Percentiles rank a stretch among this genome's conserved stretches.
Conservation (phyloP, 2,888 invertebrate genomes). For the Ochropleura leucogaster region DNA sequence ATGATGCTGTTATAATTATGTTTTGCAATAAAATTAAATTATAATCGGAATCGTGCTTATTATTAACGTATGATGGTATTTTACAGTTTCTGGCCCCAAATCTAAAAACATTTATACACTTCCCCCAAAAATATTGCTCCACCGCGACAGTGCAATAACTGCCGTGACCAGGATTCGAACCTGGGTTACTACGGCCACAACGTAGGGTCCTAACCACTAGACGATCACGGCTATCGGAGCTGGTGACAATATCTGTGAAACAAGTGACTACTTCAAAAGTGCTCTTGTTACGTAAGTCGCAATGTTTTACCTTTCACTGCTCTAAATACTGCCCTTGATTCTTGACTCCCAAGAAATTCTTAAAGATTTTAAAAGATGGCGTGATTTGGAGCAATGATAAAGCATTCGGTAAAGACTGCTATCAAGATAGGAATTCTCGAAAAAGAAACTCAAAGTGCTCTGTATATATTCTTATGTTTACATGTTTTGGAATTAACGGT, state of each 20-base stretch:
- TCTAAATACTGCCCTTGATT: slow-evolving; percentile 13
- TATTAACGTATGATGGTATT: neutral
- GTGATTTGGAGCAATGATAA: neutral
- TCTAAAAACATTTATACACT: neutral
- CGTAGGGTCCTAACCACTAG: slow-evolving; percentile 94
- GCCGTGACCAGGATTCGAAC: slow-evolving; percentile 93
- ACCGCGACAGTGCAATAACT: slow-evolving; percentile 74
- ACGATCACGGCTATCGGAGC: slow-evolving; percentile 88
- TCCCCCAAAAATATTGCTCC: slow-evolving; percentile 34
- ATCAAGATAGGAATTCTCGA: no score
- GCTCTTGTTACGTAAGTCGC: slow-evolving; percentile 60
- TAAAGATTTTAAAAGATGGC: slow-evolving; percentile 41
- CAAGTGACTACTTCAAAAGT: slow-evolving; percentile 45
- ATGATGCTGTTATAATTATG: neutral
- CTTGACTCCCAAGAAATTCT: slow-evolving; percentile 10
- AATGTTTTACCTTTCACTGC: slow-evolving; percentile 13
- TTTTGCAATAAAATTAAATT: neutral
- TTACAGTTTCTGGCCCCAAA: neutral
- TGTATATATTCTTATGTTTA: no score
- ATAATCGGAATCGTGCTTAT: no score
- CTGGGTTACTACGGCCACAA: slow-evolving; percentile 93
- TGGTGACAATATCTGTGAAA: slow-evolving; percentile 34
- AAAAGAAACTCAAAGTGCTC: no score
- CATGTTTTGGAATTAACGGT: no score
- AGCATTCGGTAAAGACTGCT: neutral